phyloP scores from a whole-genome alignment of 2,797 vertebrate species.

The Lacerta agilis region DNA sequence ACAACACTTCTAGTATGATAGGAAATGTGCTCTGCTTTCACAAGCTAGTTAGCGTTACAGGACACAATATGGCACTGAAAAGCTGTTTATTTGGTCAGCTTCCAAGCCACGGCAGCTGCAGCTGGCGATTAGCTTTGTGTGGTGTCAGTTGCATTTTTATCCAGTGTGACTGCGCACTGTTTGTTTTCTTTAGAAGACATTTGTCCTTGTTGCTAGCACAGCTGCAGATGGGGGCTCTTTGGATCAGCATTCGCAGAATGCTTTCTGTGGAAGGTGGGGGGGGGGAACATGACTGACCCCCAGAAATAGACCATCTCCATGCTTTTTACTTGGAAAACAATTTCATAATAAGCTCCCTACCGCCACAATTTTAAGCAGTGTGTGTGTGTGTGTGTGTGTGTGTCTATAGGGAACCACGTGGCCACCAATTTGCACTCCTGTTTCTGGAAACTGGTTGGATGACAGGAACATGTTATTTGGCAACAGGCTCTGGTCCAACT shows the following conservation, averaged over 20 bases:
- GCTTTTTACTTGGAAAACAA: rapidly evolving
- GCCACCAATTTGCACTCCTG: rapidly evolving
- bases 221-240: slow-evolving; percentile 12
- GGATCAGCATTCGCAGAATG: neutral
- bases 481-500: neutral
- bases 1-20: neutral
- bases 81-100: slow-evolving; percentile 52
- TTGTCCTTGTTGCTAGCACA: slow-evolving; percentile 51
- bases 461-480: neutral
- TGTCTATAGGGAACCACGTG: neutral
- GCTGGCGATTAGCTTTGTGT: slow-evolving; percentile 50
- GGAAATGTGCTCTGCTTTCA: slow-evolving; percentile 35
- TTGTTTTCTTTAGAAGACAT: slow-evolving; percentile 43
- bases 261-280: neutral
- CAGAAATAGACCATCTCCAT: neutral
- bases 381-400: rapidly evolving
- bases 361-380: neutral
- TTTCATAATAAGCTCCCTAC: neutral
- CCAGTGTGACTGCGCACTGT: slow-evolving; percentile 34
- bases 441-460: neutral
- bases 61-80: slow-evolving; percentile 44
- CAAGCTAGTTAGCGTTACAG: slow-evolving; percentile 35
- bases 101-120: slow-evolving; percentile 66
- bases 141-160: slow-evolving; percentile 55
- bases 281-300: neutral